Percentiles rank a stretch among this genome's conserved stretches.
Conservation (phyloP, 1,140 invertebrate species). For the Philopotamus ludificatus region DNA sequence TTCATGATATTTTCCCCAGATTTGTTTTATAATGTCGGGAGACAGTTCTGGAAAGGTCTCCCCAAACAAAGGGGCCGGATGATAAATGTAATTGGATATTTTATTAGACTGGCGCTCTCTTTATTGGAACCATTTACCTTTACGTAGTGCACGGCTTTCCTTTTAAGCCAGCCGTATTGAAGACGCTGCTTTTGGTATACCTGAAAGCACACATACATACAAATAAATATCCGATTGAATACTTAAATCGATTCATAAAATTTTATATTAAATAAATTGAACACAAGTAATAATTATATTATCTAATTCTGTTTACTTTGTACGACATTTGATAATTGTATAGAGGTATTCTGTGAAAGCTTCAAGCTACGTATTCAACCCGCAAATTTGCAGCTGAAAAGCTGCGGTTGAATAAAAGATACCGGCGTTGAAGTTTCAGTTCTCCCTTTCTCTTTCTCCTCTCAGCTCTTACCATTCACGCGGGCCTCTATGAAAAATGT, state of each 20-base stretch:
- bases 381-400: no score
- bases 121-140: slow-evolving; percentile 25
- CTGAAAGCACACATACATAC: slow-evolving; percentile 3
- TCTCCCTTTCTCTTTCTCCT: not conserved
- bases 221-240: not conserved
- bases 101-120: slow-evolving; percentile 17
- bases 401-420: no score
- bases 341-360: no score
- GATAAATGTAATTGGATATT: slow-evolving; percentile 32
- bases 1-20: not conserved
- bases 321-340: not conserved
- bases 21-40: not conserved
- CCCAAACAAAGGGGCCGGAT: slow-evolving; percentile 20
- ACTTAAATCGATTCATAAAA: no score
- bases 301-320: not conserved
- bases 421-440: no score
- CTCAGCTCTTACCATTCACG: not conserved
- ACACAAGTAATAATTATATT: not conserved
- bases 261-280: not conserved
- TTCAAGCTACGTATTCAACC: no score
- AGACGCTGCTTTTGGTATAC: not conserved
- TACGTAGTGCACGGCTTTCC: slow-evolving; percentile 13
- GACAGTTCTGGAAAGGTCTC: slow-evolving; percentile 5
- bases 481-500: not conserved
- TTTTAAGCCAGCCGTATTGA: slow-evolving; percentile 17